phyloP scores from a whole-genome alignment of 2,113 vertebrate genomes.

The Carlito syrichta region DNA sequence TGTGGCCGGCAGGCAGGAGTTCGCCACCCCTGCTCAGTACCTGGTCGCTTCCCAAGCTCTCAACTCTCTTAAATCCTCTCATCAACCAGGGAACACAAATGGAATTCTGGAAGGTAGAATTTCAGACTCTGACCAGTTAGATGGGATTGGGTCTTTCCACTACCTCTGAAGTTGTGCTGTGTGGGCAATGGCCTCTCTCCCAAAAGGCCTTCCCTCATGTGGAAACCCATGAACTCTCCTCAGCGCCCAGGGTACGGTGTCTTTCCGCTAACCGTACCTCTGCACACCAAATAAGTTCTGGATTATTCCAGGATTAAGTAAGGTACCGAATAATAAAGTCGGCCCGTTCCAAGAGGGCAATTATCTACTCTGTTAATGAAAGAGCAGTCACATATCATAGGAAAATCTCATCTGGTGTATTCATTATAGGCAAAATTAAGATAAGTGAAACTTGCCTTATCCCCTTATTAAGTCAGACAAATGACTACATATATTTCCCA shows the following conservation, averaged over 20 bases:
- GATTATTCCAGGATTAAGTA: conserved; percentile 55
- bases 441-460: conserved; percentile 69
- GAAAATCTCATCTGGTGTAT: conserved; percentile 63
- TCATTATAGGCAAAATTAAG: conserved; percentile 71
- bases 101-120: background rate
- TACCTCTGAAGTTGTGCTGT: background rate
- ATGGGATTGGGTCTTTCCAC: background rate
- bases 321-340: conserved; percentile 55
- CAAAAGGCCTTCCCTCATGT: background rate
- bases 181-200: background rate
- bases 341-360: conserved; percentile 62
- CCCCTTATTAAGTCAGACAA: conserved; percentile 68
- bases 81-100: background rate
- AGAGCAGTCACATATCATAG: conserved; percentile 72
- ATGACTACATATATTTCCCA: conserved; percentile 71
- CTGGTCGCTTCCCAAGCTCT: background rate
- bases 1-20: background rate
- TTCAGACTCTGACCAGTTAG: background rate
- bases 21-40: background rate
- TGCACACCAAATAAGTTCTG: conserved; percentile 24
- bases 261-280: background rate
- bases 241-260: background rate
- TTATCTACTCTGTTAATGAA: conserved; percentile 71
- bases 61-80: background rate
- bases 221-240: background rate